Evolutionary conservation across 2,797 vertebrate species (phyloP), one percentile per base, ranked within the genome.

Genomic region (Sardinella longiceps): DNA sequence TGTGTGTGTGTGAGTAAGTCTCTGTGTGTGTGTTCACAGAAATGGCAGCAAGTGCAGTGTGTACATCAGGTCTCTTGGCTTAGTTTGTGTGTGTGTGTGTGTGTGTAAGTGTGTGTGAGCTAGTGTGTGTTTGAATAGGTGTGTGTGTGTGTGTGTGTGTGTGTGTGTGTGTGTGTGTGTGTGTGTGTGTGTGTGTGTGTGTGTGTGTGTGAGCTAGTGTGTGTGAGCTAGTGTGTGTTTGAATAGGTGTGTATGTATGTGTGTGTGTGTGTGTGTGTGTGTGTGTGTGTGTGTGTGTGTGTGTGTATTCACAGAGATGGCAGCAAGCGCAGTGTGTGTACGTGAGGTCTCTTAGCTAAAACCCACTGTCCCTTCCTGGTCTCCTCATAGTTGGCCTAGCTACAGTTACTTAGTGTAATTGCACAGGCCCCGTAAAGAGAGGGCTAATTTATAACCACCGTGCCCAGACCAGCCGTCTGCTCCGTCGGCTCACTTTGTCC

Each of bases 351-450:
- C 56, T 60, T 60, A n/a, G 56, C 56, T 25, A 58, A 25, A 58
- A 9, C 23, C 56, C n/a, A 9, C n/a, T n/a, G n/a, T 10, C 23
- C 3, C 56, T 25, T 25, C 9, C 56, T 1, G n/a, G n/a, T 25
- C n/a, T 60, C 56, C 23, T 6, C n/a, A 25, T 11, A 84, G 45
- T 23, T 82, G 84, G 86, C 80, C 53, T 80, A 82, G 48, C 70
- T 81, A 50, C 39, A 63, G 80, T 50, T 25, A 83, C 86, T 88
- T 83, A 83, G 81, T 80, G 85, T 89, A 90, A 90, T 89, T 88
- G 86, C 85, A 80, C 37, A 1, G 85, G 85, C 80, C 85, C 86
- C 5, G 83, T 56, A 84, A 80, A 83, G 80, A 82, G 70, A 60
- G 82, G 66, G 63, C 82, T 87, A 82, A 87, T 89, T 88, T 87